Evolutionary conservation across 1,140 invertebrate species (phyloP), one percentile per base, ranked within the genome.

Genomic region (Heliconius himera): DNA sequence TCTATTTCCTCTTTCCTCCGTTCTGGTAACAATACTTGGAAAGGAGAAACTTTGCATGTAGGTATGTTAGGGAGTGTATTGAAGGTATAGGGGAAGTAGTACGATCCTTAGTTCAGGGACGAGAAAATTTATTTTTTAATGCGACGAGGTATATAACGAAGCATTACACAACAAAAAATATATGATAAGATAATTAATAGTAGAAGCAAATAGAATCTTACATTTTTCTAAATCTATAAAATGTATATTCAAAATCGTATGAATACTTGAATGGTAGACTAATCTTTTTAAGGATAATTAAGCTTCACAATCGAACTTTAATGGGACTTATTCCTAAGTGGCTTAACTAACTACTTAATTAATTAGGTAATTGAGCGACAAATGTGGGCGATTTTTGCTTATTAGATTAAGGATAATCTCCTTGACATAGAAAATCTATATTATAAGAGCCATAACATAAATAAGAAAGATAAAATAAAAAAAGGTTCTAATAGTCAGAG

Each of bases 261-360:
- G 18, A 26, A 60, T 60, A 66, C 11, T 66, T 16, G 1, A 66
- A 66, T 66, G n/a, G n/a, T 60, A n/a, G 8, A 60, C 20, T 60
- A 60, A 60, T 60, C 1, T 60, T 13, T 29, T 66, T 29, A 29
- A 11, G 16, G 60, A 29, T 13, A 29, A 66, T 29, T 29, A 66
- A 66, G 22, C 22, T 66, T 66, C 11, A 29, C 26, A 26, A 66
- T 2, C 22, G 8, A 66, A 26, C 22, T 66, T 66, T 66, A 66
- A 66, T 66, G n/a, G 60, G 60, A 66, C 22, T 66, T 29, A 66
- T 29, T 29, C 26, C 26, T 29, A 66, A 66, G 60, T 66, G 11
- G 60, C 60, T 66, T 66, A 66, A 66, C 22, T 66, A 66, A 66
- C 22, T 66, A 29, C 60, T 66, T 66, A 66, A 22, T 66, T 66